A percentile compares a stretch with the other conserved stretches of the same genome.
Conservation (phyloP, 1,140 invertebrate genomes). For the Macrosteles quadrilineatus region DNA sequence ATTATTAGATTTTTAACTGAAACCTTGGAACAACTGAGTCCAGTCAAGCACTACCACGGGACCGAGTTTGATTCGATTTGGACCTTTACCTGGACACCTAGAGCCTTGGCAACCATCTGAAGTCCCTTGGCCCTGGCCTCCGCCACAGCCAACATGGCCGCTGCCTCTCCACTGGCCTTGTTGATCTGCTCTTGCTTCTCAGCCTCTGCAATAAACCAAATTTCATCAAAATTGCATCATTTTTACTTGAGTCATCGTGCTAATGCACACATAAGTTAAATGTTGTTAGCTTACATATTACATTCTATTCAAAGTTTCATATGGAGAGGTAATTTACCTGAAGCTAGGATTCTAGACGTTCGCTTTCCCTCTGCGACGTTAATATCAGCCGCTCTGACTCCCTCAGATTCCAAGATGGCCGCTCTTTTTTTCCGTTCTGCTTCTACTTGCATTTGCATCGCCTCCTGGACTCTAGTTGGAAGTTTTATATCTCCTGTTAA, state of each 20-base stretch:
- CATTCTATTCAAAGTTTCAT: too few species aligned
- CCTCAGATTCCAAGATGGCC: conserved; percentile 96
- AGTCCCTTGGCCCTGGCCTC: conserved; percentile 81
- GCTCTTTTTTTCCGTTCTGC: conserved; percentile 96
- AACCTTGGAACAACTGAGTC: too few species aligned
- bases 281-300: too few species aligned
- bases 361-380: conserved; percentile 98
- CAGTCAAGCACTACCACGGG: too few species aligned
- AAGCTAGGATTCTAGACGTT: conserved; percentile 87
- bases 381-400: conserved; percentile 90
- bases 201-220: too few species aligned
- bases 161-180: conserved; percentile 82
- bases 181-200: conserved; percentile 87
- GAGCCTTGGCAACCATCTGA: conserved; percentile 68
- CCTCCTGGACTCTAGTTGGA: conserved; percentile 92
- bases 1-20: too few species aligned
- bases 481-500: conserved; percentile 85
- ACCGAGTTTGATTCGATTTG: too few species aligned
- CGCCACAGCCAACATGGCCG: conserved; percentile 82
- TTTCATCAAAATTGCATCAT: too few species aligned
- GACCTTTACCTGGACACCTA: conserved; percentile 59
- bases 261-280: too few species aligned
- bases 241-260: too few species aligned
- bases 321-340: too few species aligned
- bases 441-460: conserved; percentile 99